Conservation (phyloP, 2,113 vertebrate species). For the Raja brachyura region DNA sequence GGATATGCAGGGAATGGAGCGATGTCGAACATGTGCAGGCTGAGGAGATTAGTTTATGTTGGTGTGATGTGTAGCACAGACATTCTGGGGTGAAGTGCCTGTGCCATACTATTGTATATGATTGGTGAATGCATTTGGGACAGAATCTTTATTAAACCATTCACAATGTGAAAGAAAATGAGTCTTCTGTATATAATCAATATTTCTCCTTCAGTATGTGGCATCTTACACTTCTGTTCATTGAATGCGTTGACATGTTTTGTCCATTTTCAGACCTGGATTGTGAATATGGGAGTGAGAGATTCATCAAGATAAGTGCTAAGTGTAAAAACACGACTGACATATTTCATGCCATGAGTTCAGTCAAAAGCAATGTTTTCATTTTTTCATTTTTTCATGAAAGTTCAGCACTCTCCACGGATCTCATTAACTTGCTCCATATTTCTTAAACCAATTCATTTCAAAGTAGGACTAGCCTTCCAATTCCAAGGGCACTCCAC, state of each 20-base stretch:
- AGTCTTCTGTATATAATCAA: background rate
- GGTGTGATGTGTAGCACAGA: too few relatives aligned
- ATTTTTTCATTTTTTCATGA: background rate
- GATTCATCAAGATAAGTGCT: too few relatives aligned
- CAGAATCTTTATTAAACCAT: background rate
- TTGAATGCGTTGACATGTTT: background rate
- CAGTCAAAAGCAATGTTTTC: too few relatives aligned
- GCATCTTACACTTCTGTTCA: background rate
- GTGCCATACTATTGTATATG: too few relatives aligned
- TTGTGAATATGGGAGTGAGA: too few relatives aligned
- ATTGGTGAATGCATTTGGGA: background rate
- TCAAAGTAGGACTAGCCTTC: background rate
- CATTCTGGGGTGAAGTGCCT: too few relatives aligned
- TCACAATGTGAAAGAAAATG: background rate
- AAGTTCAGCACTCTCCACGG: background rate
- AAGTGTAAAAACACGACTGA: too few relatives aligned
- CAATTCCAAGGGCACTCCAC: background rate
- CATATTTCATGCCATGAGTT: too few relatives aligned
- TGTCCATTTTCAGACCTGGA: background rate
- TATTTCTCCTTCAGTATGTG: background rate
- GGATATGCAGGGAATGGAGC: too few relatives aligned
- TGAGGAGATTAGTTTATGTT: too few relatives aligned
- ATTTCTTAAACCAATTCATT: background rate
- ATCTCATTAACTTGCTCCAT: background rate
- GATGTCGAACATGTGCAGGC: too few relatives aligned